Percentiles rank a stretch among this genome's conserved stretches.
phyloP scores from a whole-genome alignment of 1,140 invertebrate genomes.

The Cotesia chilonis region DNA sequence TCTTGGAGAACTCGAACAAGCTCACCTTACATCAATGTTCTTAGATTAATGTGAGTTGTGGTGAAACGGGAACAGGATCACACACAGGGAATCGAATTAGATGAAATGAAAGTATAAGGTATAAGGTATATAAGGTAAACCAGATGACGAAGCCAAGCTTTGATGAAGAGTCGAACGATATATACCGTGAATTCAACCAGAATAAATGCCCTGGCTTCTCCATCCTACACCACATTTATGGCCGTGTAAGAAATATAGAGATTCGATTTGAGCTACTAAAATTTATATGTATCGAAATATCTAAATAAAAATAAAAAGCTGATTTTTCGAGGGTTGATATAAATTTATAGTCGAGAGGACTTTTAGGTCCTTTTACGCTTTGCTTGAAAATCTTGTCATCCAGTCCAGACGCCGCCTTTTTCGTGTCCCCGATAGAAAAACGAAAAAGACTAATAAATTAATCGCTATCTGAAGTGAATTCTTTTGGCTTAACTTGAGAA shows the following conservation, averaged over 20 bases:
- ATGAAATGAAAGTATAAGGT: neutral
- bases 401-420: slow-evolving; percentile 11
- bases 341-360: no score
- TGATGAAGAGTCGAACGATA: slow-evolving; percentile 37
- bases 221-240: slow-evolving; percentile 21
- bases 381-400: neutral
- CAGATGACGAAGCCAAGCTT: slow-evolving; percentile 14
- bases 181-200: slow-evolving; percentile 31
- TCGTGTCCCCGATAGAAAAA: neutral
- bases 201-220: slow-evolving; percentile 25
- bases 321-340: neutral
- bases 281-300: neutral
- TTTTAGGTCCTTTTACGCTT: slow-evolving; percentile 9
- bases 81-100: no score
- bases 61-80: no score
- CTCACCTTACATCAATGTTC: no score
- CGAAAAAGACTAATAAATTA: neutral
- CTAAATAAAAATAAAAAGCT: neutral
- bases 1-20: no score
- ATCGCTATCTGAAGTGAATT: no score
- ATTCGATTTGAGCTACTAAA: slow-evolving; percentile 37
- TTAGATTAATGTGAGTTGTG: no score
- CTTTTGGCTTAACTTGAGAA: no score
- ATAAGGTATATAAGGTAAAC: neutral
- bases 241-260: slow-evolving; percentile 40